Conservation (phyloP, 2,888 invertebrate genomes). For the Athalia rosae region DNA sequence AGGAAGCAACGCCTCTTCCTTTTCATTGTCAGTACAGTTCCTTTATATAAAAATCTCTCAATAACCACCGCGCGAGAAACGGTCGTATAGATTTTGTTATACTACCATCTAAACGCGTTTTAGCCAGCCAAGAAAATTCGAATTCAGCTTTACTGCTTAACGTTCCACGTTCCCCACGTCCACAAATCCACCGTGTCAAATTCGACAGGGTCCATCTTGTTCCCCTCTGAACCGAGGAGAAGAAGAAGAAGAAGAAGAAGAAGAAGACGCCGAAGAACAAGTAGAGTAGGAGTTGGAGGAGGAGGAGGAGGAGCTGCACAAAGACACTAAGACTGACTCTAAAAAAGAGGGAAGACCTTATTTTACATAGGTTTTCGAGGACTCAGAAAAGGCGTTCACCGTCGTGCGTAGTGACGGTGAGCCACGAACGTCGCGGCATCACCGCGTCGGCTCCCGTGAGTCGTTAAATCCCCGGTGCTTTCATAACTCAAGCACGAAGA, state of each 20-base stretch:
- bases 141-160: background rate
- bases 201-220: slow-evolving; percentile 54
- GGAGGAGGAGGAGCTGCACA: too few species aligned
- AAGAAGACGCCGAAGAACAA: background rate
- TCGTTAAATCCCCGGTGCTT: slow-evolving; percentile 60
- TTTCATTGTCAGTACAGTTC: slow-evolving; percentile 32
- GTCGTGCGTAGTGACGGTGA: too few species aligned
- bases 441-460: slow-evolving; percentile 19
- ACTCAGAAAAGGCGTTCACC: too few species aligned
- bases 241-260: background rate
- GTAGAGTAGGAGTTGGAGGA: too few species aligned
- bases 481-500: slow-evolving; percentile 52
- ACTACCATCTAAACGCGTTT: background rate
- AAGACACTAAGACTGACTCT: too few species aligned
- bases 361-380: too few species aligned
- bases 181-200: slow-evolving; percentile 62
- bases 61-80: slow-evolving; percentile 14
- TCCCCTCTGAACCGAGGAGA: slow-evolving; percentile 10
- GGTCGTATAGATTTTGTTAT: background rate
- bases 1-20: slow-evolving; percentile 37
- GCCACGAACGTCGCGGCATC: too few species aligned
- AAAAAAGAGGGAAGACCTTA: too few species aligned
- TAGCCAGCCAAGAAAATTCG: background rate
- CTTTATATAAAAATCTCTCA: slow-evolving; percentile 33
- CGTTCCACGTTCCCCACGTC: slow-evolving; percentile 12